Percentiles rank a stretch among this genome's conserved stretches.
phyloP scores from a whole-genome alignment of 1,140 invertebrate genomes.

The Ips typographus region DNA sequence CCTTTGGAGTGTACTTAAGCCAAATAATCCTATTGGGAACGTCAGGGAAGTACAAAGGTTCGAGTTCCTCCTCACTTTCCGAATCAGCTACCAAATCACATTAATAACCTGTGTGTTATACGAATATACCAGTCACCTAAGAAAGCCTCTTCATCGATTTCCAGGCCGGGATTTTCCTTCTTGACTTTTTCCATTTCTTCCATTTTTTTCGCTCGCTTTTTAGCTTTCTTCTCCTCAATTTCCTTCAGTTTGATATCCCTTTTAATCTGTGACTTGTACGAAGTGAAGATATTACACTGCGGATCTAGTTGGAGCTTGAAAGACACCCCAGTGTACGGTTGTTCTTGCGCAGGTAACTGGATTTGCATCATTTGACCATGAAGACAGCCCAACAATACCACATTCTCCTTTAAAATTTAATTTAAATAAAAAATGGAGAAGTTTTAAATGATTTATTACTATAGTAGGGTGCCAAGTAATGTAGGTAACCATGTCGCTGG shows the following conservation, averaged over 20 bases:
- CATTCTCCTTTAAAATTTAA: slow-evolving; percentile 42
- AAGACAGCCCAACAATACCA: slow-evolving; percentile 58
- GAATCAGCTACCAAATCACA: slow-evolving; percentile 52
- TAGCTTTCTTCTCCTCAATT: slow-evolving; percentile 54
- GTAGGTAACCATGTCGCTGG: slow-evolving; percentile 61
- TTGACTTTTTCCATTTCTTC: slow-evolving; percentile 58
- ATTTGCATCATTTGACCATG: slow-evolving; percentile 59
- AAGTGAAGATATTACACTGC: slow-evolving; percentile 56
- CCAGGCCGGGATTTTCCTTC: slow-evolving; percentile 58
- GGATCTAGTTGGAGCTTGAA: slow-evolving; percentile 54
- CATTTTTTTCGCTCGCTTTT: slow-evolving; percentile 57
- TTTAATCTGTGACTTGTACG: slow-evolving; percentile 61
- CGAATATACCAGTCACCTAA: slow-evolving; percentile 48
- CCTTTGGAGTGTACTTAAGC: slow-evolving; percentile 53
- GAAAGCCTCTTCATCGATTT: slow-evolving; percentile 61
- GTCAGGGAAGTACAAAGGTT: slow-evolving; percentile 60
- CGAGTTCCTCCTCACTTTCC: slow-evolving; percentile 57
- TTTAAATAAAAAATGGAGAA: neutral
- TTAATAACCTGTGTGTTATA: neutral
- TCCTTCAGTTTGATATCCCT: slow-evolving; percentile 52
- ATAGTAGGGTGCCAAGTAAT: slow-evolving; percentile 58
- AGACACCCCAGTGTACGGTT: slow-evolving; percentile 53
- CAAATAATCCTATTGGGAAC: slow-evolving; percentile 58
- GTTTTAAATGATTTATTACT: slow-evolving; percentile 20
- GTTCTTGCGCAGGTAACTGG: slow-evolving; percentile 53